Evolutionary conservation across 1,140 invertebrate species (phyloP).

Genomic region (Harpegnathos saltator): DNA sequence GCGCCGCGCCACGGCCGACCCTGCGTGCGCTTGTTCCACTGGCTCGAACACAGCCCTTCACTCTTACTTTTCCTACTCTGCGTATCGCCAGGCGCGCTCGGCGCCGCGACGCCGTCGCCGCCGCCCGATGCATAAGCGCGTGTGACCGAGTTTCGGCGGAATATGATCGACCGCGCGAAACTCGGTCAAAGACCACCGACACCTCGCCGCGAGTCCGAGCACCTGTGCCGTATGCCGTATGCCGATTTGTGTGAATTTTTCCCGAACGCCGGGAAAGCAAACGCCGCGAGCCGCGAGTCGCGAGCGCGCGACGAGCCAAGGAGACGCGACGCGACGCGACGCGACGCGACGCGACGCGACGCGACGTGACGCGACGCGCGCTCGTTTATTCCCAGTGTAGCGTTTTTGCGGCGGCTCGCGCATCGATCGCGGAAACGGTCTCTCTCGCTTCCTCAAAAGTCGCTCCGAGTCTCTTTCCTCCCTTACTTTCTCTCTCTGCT

Average conservation of each 20-base stretch:
- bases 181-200: slow-evolving; percentile 77
- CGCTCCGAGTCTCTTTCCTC: too few species aligned
- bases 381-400: background rate
- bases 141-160: slow-evolving; percentile 75
- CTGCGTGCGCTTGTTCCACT: slow-evolving; percentile 45
- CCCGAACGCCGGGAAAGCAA: background rate
- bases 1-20: too few species aligned
- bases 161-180: slow-evolving; percentile 77
- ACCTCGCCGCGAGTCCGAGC: slow-evolving; percentile 67
- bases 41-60: slow-evolving; percentile 61
- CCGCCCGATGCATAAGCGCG: slow-evolving; percentile 73
- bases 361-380: too few species aligned
- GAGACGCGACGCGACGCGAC: too few species aligned
- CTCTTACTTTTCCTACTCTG: slow-evolving; percentile 67
- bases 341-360: too few species aligned
- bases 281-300: too few species aligned
- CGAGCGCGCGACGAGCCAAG: too few species aligned
- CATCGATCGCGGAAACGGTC: background rate
- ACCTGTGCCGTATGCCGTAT: slow-evolving; percentile 54
- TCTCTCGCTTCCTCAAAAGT: too few species aligned
- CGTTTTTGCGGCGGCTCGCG: slow-evolving; percentile 2
- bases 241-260: slow-evolving; percentile 61
- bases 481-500: too few species aligned
- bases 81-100: slow-evolving; percentile 46
- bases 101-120: slow-evolving; percentile 56